Evolutionary conservation across 23 tunicate species (phyloP).

Genomic region (Oikopleura albicans): DNA sequence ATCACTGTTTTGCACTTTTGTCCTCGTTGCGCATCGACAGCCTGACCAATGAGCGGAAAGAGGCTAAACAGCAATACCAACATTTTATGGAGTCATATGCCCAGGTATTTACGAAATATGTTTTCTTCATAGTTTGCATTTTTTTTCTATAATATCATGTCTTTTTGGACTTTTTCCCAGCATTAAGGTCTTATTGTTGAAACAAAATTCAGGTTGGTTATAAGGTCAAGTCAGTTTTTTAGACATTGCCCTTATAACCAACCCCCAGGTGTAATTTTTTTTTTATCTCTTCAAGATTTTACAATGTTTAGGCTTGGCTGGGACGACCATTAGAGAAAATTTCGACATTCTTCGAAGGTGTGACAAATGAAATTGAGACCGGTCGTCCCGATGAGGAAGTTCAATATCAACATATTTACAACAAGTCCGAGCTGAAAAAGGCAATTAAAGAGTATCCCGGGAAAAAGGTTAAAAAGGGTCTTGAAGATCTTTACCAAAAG

Average conservation of each 20-base stretch:
- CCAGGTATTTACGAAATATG: slow-evolving; percentile 32
- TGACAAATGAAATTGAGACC: slow-evolving; percentile 55
- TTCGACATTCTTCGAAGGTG: slow-evolving; percentile 89
- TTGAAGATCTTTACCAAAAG: slow-evolving; percentile 68
- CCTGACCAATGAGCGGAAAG: slow-evolving; percentile 43
- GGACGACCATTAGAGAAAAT: slow-evolving; percentile 74
- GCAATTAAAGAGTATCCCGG: slow-evolving; percentile 78
- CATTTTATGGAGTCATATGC: slow-evolving; percentile 37
- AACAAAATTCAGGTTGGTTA: too few relatives aligned
- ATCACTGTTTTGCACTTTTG: slow-evolving; percentile 48
- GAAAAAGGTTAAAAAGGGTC: slow-evolving; percentile 83
- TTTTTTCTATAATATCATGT: too few relatives aligned
- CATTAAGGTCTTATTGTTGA: too few relatives aligned
- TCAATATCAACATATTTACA: slow-evolving; percentile 56
- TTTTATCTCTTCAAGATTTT: too few relatives aligned
- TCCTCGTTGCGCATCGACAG: slow-evolving; percentile 42
- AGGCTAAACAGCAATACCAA: slow-evolving; percentile 36
- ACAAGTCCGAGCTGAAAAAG: slow-evolving; percentile 69
- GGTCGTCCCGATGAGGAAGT: slow-evolving; percentile 82
- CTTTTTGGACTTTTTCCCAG: too few relatives aligned
- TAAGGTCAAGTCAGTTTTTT: too few relatives aligned
- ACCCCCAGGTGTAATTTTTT: too few relatives aligned
- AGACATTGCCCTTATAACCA: too few relatives aligned
- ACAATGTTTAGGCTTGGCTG: too few relatives aligned
- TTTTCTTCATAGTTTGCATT: too few relatives aligned